phyloP scores from a whole-genome alignment of 1,140 invertebrate species.

The Kradibia gibbosae region DNA sequence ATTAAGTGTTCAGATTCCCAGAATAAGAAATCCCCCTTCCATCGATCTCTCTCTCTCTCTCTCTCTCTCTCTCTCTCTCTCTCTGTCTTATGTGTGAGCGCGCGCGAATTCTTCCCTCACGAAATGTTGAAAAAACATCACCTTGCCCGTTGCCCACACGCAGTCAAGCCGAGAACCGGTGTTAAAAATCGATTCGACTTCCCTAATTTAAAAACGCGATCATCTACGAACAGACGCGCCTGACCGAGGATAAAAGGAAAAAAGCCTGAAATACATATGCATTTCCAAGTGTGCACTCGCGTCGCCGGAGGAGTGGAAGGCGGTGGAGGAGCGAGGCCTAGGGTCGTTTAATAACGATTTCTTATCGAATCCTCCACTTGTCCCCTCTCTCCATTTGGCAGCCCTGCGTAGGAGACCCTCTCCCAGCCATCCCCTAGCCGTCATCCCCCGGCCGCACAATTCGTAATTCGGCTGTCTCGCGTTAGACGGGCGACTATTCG shows the following conservation, averaged over 20 bases:
- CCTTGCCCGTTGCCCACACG: constrained; percentile 37
- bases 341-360: constrained; percentile 44
- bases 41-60: neutral
- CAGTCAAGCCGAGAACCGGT: constrained; percentile 31
- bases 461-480: too few relatives aligned
- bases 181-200: constrained; percentile 47
- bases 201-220: constrained; percentile 48
- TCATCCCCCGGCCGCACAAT: neutral
- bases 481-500: constrained; percentile 35
- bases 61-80: neutral
- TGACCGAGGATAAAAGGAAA: neutral
- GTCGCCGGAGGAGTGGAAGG: neutral
- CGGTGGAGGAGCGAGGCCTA: neutral
- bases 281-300: constrained; percentile 3
- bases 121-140: neutral
- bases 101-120: neutral
- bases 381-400: neutral
- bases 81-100: neutral
- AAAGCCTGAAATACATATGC: neutral
- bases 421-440: neutral
- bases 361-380: constrained; percentile 15
- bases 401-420: too few relatives aligned
- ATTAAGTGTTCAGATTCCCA: constrained; percentile 44
- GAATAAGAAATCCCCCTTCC: constrained; percentile 7
- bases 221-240: neutral